A percentile compares a stretch with the other conserved stretches of the same genome.
Conservation (phyloP, 2,113 vertebrate species). For the Anthoscopus minutus region DNA sequence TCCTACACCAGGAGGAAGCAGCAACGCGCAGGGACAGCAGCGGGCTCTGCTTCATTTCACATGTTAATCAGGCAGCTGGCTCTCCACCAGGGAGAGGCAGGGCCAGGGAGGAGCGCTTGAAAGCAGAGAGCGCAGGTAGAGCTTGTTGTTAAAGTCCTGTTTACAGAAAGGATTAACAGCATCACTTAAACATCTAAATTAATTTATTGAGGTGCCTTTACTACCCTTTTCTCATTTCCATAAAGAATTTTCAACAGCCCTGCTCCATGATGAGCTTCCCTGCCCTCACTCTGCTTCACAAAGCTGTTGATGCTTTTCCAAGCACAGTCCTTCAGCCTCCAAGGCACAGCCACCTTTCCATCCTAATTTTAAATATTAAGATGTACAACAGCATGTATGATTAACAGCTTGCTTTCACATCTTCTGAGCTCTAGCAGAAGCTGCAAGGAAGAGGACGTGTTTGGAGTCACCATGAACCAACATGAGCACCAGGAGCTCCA, state of each 20-base stretch:
- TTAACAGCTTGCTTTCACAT: background rate
- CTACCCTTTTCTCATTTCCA: background rate
- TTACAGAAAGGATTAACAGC: background rate
- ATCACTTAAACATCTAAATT: background rate
- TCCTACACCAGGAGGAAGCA: background rate
- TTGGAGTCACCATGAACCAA: background rate
- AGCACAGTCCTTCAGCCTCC: background rate
- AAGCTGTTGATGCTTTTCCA: background rate
- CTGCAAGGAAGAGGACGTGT: background rate
- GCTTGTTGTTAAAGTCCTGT: background rate
- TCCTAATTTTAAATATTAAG: background rate
- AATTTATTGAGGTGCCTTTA: background rate
- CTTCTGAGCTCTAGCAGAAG: background rate
- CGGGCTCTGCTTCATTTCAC: background rate
- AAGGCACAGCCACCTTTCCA: background rate
- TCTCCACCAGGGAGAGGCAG: background rate
- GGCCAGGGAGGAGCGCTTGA: background rate
- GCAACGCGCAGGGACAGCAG: background rate
- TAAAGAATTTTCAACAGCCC: background rate
- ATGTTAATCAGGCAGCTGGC: background rate
- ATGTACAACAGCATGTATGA: background rate
- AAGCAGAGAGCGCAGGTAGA: background rate
- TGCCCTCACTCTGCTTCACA: background rate
- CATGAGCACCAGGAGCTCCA: background rate
- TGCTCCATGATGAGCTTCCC: background rate